phyloP scores from a whole-genome alignment of 2,888 invertebrate species.

The Cataglyphis albicans region DNA sequence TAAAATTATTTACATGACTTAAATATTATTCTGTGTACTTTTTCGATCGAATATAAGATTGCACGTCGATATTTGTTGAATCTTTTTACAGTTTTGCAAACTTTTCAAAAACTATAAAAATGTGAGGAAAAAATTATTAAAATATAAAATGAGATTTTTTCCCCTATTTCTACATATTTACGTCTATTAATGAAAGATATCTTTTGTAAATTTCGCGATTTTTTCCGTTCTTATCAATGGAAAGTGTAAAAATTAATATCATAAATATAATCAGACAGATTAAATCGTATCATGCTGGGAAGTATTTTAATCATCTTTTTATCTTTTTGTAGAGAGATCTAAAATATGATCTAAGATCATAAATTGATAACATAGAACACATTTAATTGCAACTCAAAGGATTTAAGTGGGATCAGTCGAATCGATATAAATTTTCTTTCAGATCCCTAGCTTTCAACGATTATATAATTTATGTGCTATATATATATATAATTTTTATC shows the following conservation, averaged over 20 bases:
- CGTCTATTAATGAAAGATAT: not conserved
- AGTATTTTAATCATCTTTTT: not conserved
- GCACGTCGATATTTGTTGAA: not conserved
- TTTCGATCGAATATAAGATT: not conserved
- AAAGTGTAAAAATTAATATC: constrained; percentile 17
- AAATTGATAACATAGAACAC: not conserved
- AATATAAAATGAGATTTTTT: not conserved
- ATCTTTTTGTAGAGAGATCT: not conserved
- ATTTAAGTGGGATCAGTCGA: not conserved
- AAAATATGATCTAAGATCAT: constrained; percentile 2
- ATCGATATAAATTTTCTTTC: constrained; percentile 4
- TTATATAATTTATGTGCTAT: constrained; percentile 17
- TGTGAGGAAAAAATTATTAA: not conserved
- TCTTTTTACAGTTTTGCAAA: not conserved
- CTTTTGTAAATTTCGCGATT: too few species aligned
- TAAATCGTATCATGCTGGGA: not conserved
- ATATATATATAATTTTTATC: not conserved
- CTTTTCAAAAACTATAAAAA: constrained; percentile 8
- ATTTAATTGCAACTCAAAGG: not conserved
- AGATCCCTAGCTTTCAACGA: not conserved
- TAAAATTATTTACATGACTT: not conserved
- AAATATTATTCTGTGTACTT: not conserved
- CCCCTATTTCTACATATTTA: not conserved
- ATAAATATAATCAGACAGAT: not conserved
- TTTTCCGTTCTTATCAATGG: not conserved